These are phyloP conservation scores for Brachypodius melanocephalos DNA, from an alignment of 2,113 vertebrate genomes.

Conservation along the genomic window DNA sequence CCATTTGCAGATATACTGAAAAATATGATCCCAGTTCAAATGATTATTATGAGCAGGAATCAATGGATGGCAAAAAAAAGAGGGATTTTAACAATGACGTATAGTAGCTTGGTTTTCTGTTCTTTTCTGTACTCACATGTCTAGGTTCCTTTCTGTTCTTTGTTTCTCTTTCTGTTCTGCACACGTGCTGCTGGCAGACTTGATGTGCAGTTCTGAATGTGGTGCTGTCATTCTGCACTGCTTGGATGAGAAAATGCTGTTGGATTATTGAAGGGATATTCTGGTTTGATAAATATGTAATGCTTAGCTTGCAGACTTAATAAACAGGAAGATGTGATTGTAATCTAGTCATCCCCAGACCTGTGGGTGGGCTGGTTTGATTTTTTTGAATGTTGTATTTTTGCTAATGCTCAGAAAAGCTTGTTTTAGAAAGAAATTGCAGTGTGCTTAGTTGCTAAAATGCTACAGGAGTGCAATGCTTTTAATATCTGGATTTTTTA, in stretches of 20 bases:
- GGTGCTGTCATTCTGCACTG: background rate
- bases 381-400: background rate
- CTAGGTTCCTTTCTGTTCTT: slow-evolving; percentile 44
- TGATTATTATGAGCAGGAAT: background rate
- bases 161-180: slow-evolving; percentile 47
- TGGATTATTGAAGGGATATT: background rate
- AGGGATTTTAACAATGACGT: background rate
- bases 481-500: background rate
- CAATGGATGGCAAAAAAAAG: background rate
- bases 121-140: background rate
- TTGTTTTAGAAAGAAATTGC: background rate
- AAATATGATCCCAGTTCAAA: background rate
- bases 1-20: background rate
- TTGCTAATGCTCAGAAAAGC: background rate
- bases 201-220: background rate
- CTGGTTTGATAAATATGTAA: background rate
- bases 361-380: background rate
- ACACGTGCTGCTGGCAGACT: slow-evolving; percentile 25
- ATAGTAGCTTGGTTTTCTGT: background rate
- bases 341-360: background rate
- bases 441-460: background rate
- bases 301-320: background rate
- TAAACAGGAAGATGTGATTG: background rate
- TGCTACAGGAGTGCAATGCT: background rate
- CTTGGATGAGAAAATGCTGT: background rate